phyloP scores from a whole-genome alignment of 1,140 invertebrate genomes.

The Atopsyche davidsoni region DNA sequence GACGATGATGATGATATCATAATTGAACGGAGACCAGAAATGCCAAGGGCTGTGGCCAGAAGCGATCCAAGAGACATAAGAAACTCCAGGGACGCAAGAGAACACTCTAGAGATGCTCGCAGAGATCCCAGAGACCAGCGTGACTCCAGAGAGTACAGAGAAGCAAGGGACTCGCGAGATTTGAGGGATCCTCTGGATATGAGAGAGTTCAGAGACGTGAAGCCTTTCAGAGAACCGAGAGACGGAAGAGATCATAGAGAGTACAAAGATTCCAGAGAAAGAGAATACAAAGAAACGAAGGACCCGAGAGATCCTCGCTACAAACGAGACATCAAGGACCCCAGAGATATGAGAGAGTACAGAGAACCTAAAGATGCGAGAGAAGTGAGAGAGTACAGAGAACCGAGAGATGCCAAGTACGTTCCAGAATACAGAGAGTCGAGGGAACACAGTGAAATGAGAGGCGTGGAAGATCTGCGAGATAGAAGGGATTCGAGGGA shows the following conservation, averaged over 20 bases:
- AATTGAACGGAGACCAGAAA: constrained; percentile 42
- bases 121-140: constrained; percentile 9
- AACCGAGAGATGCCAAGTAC: constrained; percentile 23
- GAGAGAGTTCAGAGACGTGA: constrained; percentile 19
- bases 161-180: constrained; percentile 14
- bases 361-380: constrained; percentile 11
- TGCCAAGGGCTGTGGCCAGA: constrained; percentile 39
- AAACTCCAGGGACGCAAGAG: constrained; percentile 22
- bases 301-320: constrained; percentile 13
- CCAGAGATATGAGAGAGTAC: constrained; percentile 15
- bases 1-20: constrained; percentile 22
- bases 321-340: constrained; percentile 2
- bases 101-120: constrained; percentile 14
- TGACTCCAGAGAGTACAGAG: constrained; percentile 19
- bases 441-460: not conserved
- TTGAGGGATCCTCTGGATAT: constrained; percentile 16
- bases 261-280: constrained; percentile 8
- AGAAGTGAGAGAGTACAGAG: constrained; percentile 17
- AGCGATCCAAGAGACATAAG: constrained; percentile 27
- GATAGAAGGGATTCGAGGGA: constrained; percentile 21
- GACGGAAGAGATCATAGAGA: constrained; percentile 22
- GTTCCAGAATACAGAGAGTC: constrained; percentile 6
- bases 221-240: constrained; percentile 6
- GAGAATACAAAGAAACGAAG: constrained; percentile 18
- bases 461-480: constrained; percentile 15